Percentiles rank a stretch among this genome's conserved stretches.
Conservation (phyloP, 2,888 invertebrate genomes). For the Agriopis marginaria region DNA sequence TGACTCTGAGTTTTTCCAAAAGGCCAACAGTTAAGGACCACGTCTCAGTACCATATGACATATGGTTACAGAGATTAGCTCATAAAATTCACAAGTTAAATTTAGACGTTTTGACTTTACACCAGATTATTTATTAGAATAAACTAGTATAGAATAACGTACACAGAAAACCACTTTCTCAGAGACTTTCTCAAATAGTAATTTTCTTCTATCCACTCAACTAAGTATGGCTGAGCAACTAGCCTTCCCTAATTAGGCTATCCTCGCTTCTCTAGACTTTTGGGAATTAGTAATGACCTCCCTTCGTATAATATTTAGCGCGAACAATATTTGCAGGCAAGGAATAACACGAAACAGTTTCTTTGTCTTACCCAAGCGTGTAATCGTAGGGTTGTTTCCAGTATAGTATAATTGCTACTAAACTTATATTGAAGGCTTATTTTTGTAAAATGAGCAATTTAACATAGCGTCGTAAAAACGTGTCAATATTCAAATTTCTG, state of each 20-base stretch:
- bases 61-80: too few relatives aligned
- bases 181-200: constrained; percentile 4
- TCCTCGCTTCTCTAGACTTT: constrained; percentile 30
- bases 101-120: too few relatives aligned
- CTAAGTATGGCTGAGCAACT: background rate
- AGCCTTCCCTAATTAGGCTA: constrained; percentile 29
- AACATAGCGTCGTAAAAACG: background rate
- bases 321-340: constrained; percentile 32
- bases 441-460: background rate
- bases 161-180: constrained; percentile 6
- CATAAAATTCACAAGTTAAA: too few relatives aligned
- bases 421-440: background rate
- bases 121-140: too few relatives aligned
- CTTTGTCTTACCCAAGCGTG: constrained; percentile 15
- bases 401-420: background rate
- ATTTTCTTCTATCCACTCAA: background rate
- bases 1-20: too few relatives aligned
- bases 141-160: too few relatives aligned
- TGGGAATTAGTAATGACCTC: constrained; percentile 35
- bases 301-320: constrained; percentile 38
- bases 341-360: constrained; percentile 15
- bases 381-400: background rate
- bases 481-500: too few relatives aligned
- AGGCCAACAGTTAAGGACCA: too few relatives aligned
- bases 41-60: too few relatives aligned